Base-by-base conservation (phyloP, 1,140 invertebrate genomes). In the Drosophila murphyi region DNA sequence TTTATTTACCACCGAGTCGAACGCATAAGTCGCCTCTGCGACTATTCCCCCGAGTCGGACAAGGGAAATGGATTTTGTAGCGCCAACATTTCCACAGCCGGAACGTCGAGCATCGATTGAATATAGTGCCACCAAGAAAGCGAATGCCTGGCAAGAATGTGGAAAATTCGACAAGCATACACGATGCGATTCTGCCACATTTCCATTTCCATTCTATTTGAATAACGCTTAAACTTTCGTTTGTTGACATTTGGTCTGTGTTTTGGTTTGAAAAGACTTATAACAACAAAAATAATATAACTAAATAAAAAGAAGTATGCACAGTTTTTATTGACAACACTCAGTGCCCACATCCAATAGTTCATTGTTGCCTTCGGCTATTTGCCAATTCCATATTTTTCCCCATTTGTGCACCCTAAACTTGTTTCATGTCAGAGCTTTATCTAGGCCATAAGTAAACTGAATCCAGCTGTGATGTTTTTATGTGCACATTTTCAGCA, bases 1-100 rank as follows among this genome's bases (percentile, higher is more conserved):
- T 63, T 68, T 63, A 76, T 73, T 72, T 51, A 37, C 39, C 31
- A 45, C 54, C 56, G 57, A 37, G 39, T 52, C 32, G 20, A 28
- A 64, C 28, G 43, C 71, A 69, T 78, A 86, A 86, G 82, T 87
- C 79, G 78, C 50, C 68, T 79, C 54, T 47, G 76, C 72, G 72
- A 41, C 63, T 48, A 76, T 73, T 76, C 82, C 79, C 82, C 39
- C 6, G 76, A 50, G 76, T 34, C 41, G 65, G 32, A 32, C 41
- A 39, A 50, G 59, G 65, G 50, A 79, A 86, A 86, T 82, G 82
- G 82, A 81, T 82, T 78, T 62, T 31, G 56, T 59, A 60, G 56
- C 29, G 56, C 39, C 63, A 20, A 32, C 48, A 50, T 39, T 52
- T 34, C 37, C 29, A 31, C 37, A 39, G 43, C 28, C 34, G 29